Evolutionary conservation across 2,113 vertebrate species (phyloP), one percentile per base, ranked within the genome.

Genomic region (Etheostoma spectabile): DNA sequence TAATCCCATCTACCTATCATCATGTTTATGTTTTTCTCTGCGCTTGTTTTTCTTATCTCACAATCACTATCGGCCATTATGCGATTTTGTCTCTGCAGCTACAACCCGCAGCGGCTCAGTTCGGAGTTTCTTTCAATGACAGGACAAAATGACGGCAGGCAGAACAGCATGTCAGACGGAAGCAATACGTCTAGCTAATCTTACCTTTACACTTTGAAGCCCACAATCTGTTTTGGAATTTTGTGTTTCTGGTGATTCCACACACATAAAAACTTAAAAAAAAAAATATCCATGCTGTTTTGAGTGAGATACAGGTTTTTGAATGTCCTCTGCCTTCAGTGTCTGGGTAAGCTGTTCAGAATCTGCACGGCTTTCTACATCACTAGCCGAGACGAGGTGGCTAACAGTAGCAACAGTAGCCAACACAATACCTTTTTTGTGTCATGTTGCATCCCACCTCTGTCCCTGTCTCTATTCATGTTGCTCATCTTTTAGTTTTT

Each of bases 11-110:
- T 38, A 63, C 80, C 79, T 48, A 38, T 86, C 74, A 60, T 77
- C 56, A 4, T 66, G 52, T 74, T 79, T 72, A 30, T 30, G 10
- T 52, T 67, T 67, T 65, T 12, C 73, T 63, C 77, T 11, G 64
- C 14, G 42, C 59, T 59, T 63, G 67, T 6, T 80, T 80, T 48
- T 84, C 83, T 90, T 80, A 76, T 91, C 90, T 84, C 53, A 1
- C 68, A 10, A 57, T 77, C 72, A 14, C 68, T n/a, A 57, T 73
- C 67, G 75, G 78, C 78, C 73, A 61, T 80, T 63, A 77, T 30
- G 71, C 1, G 22, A 6, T 21, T 45, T 51, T 11, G 16, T 68
- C 62, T 67, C 74, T 35, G 66, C 88, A 57, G 72, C 84, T 61
- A 45, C 78, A 27, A 14, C 71, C 21, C 3, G 46, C 71, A 30